Evolutionary conservation across 2,113 vertebrate species (phyloP).

Genomic region (Rhinolophus ferrumequinum): DNA sequence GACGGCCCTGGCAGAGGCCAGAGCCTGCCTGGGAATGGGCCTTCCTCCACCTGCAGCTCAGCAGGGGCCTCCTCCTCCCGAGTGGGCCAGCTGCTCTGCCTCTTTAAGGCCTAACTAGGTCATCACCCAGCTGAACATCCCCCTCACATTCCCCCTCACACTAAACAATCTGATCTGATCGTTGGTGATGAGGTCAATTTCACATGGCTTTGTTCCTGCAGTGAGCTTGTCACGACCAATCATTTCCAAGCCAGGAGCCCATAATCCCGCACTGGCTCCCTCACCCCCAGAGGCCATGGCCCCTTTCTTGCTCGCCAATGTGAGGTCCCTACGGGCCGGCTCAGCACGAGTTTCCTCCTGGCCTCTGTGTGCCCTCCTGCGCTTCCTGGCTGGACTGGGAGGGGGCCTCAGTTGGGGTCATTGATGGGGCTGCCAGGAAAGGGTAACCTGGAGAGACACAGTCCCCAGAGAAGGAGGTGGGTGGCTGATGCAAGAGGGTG

Average conservation of each 20-base stretch:
- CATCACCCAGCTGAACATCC: slow-evolving; percentile 73
- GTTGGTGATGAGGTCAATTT: slow-evolving; percentile 82
- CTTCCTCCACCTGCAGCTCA: slow-evolving; percentile 51
- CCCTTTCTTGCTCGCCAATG: slow-evolving; percentile 68
- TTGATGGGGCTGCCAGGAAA: slow-evolving; percentile 12
- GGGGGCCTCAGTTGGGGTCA: slow-evolving; percentile 39
- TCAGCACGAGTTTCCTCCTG: slow-evolving; percentile 63
- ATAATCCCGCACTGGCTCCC: slow-evolving; percentile 71
- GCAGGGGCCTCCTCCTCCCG: slow-evolving; percentile 31
- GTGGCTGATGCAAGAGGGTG: neutral
- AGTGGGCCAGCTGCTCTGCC: slow-evolving; percentile 71
- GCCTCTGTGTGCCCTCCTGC: slow-evolving; percentile 63
- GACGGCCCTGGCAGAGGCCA: neutral
- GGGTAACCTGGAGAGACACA: neutral
- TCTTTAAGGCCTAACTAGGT: slow-evolving; percentile 82
- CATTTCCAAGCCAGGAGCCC: slow-evolving; percentile 80
- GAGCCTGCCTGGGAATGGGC: neutral
- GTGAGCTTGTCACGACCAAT: slow-evolving; percentile 82
- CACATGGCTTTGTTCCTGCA: slow-evolving; percentile 81
- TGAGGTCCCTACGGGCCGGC: slow-evolving; percentile 67
- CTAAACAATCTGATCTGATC: slow-evolving; percentile 82
- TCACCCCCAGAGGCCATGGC: slow-evolving; percentile 71
- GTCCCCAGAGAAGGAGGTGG: neutral
- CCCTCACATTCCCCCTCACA: slow-evolving; percentile 74
- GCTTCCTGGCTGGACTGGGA: slow-evolving; percentile 43